Evolutionary conservation across 2,888 invertebrate genomes (phyloP).

Genomic region (Pyrochroa serraticornis): DNA sequence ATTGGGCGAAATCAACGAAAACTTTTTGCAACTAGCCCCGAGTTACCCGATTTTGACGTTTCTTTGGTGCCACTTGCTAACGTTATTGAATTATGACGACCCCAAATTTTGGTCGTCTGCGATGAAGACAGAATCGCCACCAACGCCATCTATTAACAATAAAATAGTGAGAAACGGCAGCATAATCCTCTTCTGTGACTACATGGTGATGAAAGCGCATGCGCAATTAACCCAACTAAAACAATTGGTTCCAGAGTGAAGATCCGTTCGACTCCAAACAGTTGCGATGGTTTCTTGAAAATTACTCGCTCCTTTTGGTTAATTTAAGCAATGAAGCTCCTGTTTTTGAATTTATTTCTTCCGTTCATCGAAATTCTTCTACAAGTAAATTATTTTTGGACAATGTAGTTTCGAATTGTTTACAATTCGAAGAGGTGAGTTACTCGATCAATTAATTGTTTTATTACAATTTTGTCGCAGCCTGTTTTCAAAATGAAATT

Average conservation of each 20-base stretch:
- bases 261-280: constrained; percentile 75
- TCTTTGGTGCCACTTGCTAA: constrained; percentile 81
- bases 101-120: constrained; percentile 68
- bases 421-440: constrained; percentile 31
- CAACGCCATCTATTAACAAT: constrained; percentile 61
- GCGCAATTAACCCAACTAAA: constrained; percentile 1
- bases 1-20: constrained; percentile 62
- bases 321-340: constrained; percentile 69
- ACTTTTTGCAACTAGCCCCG: constrained; percentile 63
- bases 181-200: constrained; percentile 77
- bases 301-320: constrained; percentile 72
- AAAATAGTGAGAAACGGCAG: constrained; percentile 72
- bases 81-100: constrained; percentile 73
- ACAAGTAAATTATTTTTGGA: constrained; percentile 76
- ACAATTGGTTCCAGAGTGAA: constrained; percentile 62
- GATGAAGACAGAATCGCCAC: constrained; percentile 34
- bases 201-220: constrained; percentile 67
- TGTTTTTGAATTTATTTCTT: constrained; percentile 66
- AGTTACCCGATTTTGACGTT: constrained; percentile 72
- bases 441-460: constrained; percentile 1
- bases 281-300: constrained; percentile 77
- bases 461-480: constrained; percentile 50
- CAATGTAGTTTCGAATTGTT: constrained; percentile 46
- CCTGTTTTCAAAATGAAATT: constrained; percentile 72
- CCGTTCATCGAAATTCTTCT: constrained; percentile 67